Base-by-base conservation (phyloP, 2,888 invertebrate species). In the Pemphredon lugubris region DNA sequence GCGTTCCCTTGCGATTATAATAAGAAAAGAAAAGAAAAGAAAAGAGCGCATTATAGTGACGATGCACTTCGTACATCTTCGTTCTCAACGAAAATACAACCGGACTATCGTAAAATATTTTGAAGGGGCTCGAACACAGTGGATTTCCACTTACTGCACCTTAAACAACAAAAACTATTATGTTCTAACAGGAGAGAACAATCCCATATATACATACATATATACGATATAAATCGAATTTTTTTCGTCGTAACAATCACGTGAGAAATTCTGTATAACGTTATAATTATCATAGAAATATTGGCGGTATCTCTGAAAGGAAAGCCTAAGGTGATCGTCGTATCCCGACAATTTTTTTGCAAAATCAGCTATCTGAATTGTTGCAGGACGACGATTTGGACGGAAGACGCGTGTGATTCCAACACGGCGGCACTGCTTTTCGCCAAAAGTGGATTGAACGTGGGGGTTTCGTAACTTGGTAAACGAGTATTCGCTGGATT, bases 321-420 rank as follows among this genome's bases (percentile, higher is more conserved):
- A 53, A 13, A 23, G 13, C 14, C 11, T 18, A 16, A 11, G 20
- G n/a, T 3, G 50, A 16, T 20, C 32, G 32, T 11, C 18, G 21
- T 30, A 32, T 20, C 3, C 18, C 37, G 26, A n/a, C 39, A 55
- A 67, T 67, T 16, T 61, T 61, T 71, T 77, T 63, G 55, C 64
- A 74, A 74, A 65, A 71, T 65, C 30, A 74, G 64, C 64, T 64
- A 55, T 74, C 58, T 77, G 71, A 61, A 77, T 77, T 77, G 77
- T 77, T 77, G 61, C 77, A 77, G 77, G 77, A 71, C 64, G 47
- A 54, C 45, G 64, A 67, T 77, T 74, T 70, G 73, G 77, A 77
- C 66, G 20, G 57, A 70, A 50, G 66, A 74, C 39, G 53, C 63
- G 48, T 70, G 55, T 53, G 58, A 70, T 77, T 44, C 50, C 70